phyloP scores from a whole-genome alignment of 2,113 vertebrate genomes.

The Acrocephalus kingi region DNA sequence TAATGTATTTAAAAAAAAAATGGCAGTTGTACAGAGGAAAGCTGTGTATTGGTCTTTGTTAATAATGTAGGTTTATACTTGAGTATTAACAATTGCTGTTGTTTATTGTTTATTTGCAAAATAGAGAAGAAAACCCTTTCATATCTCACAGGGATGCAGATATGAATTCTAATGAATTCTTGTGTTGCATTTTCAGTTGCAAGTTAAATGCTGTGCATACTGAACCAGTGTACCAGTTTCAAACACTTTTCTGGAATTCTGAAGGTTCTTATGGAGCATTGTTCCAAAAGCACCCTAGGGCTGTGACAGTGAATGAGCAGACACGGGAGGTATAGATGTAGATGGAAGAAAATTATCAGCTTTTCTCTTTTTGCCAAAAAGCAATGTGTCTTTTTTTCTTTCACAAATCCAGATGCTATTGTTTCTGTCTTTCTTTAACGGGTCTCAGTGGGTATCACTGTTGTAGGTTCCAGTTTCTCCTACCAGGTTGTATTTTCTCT shows the following conservation, averaged over 20 bases:
- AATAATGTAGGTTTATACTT: neutral
- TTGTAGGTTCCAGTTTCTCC: neutral
- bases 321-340: neutral
- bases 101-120: neutral
- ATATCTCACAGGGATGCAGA: neutral
- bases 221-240: neutral
- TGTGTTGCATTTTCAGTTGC: neutral
- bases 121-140: neutral
- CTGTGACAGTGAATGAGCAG: neutral
- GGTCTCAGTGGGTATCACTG: neutral
- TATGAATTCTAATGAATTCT: neutral
- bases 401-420: neutral
- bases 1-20: neutral
- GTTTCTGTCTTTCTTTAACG: neutral
- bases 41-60: neutral
- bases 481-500: neutral
- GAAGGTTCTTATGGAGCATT: neutral
- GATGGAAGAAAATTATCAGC: neutral
- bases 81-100: neutral
- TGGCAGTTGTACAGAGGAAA: neutral
- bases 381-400: neutral
- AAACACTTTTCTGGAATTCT: neutral
- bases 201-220: neutral
- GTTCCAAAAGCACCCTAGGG: neutral
- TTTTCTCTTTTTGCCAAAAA: neutral